These are phyloP conservation scores for Falcunculus frontatus DNA, from an alignment of 2,113 vertebrate genomes.

Conservation along the genomic window DNA sequence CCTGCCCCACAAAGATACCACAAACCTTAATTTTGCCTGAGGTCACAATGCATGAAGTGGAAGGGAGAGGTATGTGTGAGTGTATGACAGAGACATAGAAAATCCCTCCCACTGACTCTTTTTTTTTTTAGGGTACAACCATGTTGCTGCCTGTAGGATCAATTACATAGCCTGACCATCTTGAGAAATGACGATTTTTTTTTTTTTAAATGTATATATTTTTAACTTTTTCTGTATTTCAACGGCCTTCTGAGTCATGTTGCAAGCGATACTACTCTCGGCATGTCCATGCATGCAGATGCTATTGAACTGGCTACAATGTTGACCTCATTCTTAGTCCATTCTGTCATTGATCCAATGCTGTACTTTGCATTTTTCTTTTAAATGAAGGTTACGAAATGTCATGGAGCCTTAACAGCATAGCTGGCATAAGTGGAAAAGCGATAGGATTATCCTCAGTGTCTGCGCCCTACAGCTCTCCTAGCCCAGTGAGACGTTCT, in stretches of 20 bases:
- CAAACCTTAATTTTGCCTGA: slow-evolving; percentile 32
- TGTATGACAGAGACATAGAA: neutral
- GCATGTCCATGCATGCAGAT: slow-evolving; percentile 79
- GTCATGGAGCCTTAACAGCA: slow-evolving; percentile 88
- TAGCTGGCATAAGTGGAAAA: slow-evolving; percentile 83
- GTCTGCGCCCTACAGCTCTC: slow-evolving; percentile 85
- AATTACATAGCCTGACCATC: slow-evolving; percentile 17
- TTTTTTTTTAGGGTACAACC: slow-evolving; percentile 33
- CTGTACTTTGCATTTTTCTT: slow-evolving; percentile 80
- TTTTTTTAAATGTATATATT: neutral
- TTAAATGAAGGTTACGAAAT: slow-evolving; percentile 89
- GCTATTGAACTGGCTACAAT: slow-evolving; percentile 68
- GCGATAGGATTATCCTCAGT: slow-evolving; percentile 82
- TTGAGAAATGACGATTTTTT: neutral
- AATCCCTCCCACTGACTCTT: slow-evolving; percentile 7
- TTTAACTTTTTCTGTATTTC: slow-evolving; percentile 8
- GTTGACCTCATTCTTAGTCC: slow-evolving; percentile 81
- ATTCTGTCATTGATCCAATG: slow-evolving; percentile 78
- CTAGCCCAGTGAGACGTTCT: slow-evolving; percentile 87
- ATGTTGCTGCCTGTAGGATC: slow-evolving; percentile 34
- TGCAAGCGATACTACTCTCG: slow-evolving; percentile 66
- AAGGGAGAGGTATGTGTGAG: neutral
- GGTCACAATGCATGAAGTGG: slow-evolving; percentile 20
- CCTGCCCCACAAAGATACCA: neutral
- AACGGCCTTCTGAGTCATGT: slow-evolving; percentile 55